Evolutionary conservation across 92 coral and sea anemone genomes (phyloP), one percentile per base, ranked within the genome.

Genomic region (Metridium senile): DNA sequence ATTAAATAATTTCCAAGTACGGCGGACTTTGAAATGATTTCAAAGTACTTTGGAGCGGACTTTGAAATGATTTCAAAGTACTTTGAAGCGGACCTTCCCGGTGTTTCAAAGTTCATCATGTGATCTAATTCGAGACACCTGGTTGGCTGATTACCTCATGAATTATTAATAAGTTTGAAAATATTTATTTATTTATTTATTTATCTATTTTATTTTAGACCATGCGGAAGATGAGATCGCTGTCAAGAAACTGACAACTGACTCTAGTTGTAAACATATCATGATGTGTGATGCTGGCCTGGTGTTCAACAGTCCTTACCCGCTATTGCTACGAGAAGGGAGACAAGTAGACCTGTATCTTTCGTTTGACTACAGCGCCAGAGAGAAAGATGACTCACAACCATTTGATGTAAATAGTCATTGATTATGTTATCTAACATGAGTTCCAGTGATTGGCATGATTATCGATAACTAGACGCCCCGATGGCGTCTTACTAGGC

Each of bases 281-380:
- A 84, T 81, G 29, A 61, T 92, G 47, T 90, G 87, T 74, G 97
- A 92, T 79, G 84, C 83, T 71, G 97, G 97, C 23, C 79, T 92
- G 11, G 85, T 77, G 30, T 86, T 92, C 72, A 92, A 92, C 62
- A 86, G 91, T 6, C 97, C 97, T 9, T 92, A 75, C 46, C 97
- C 93, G 6, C 63, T 85, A 13, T 25, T 92, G 65, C 74, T 89
- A 22, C 89, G 93, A 29, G 71, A 88, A 10, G 80, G 85, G 26
- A 64, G 97, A 80, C 80, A 85, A n/a, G 93, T 92, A 35, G 97
- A 92, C 53, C 51, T 92, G 45, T 78, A 75, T 59, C 74, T 92
- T 65, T 92, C 97, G 17, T 92, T 86, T 68, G 97, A 92, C 66
- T 92, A 85, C 84, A 92, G 93, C 72, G 83, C 82, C 34, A 85